Base-by-base conservation (phyloP, 2,888 invertebrate species). In the Autographa pulchrina region DNA sequence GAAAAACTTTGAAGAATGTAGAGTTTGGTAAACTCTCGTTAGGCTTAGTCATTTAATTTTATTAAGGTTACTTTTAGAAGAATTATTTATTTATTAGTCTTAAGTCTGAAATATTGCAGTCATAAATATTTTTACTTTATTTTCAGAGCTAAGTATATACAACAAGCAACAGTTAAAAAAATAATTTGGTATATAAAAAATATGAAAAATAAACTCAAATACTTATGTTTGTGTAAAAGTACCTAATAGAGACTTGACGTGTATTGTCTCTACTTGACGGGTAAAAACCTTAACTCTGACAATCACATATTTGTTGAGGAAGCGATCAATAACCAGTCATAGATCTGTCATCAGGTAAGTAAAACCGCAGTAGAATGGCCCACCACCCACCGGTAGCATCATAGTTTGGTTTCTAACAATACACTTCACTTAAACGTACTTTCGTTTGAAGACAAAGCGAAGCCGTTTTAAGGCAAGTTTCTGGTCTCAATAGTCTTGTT, bases 331-430 rank as follows among this genome's bases (percentile, higher is more conserved):
- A 90, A 93, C 90, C 84, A 82, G 83, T 85, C 82, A 85, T 90
- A 90, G 89, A 91, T 89, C 93, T 94, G 93, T 95, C 95, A 91
- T 91, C 94, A 90, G 91, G 91, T 91, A 90, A 77, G 82, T 71
- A 74, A 76, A 80, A 75, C 76, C 79, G 80, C 75, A 80, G 75
- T 75, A 86, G 86, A 89, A 90, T 84, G 72, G 76, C 72, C 73
- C 84, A 86, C 95, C 94, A 92, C 94, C 95, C 93, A 94, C 92
- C 91, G 92, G 88, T 91, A 91, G 89, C 91, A 94, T 95, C 87
- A 95, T 93, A 92, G 89, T 92, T 90, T 91, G 93, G 94, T 93
- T 89, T 86, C 82, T 84, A 90, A 94, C 93, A 94, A 94, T 92
- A 83, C 82, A 77, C 81, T 82, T 81, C 81, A 89, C 86, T 88